These are phyloP conservation scores for Blera fallax DNA, from an alignment of 2,888 invertebrate species.

Conservation along the genomic window DNA sequence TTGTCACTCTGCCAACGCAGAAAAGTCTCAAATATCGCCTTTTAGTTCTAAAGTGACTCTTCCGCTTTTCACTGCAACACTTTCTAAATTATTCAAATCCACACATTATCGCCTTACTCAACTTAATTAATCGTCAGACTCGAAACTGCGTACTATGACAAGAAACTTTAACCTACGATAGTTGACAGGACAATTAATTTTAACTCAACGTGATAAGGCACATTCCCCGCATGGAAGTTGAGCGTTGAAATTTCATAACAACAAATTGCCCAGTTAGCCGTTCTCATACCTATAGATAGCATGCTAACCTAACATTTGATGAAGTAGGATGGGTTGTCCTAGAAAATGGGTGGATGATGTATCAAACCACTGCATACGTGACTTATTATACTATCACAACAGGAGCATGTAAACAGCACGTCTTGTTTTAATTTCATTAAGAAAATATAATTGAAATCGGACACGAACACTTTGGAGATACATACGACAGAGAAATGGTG, in stretches of 20 bases:
- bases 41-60: background rate
- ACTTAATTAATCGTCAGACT: background rate
- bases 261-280: slow-evolving; percentile 4
- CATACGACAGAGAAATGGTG: too few relatives aligned
- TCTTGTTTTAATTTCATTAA: background rate
- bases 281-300: slow-evolving; percentile 1
- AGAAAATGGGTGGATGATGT: background rate
- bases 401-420: background rate
- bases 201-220: slow-evolving; percentile 3
- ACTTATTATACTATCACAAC: background rate
- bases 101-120: background rate
- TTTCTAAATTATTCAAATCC: background rate
- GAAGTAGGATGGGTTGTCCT: slow-evolving; percentile 2
- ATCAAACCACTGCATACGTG: slow-evolving; percentile 16
- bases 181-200: slow-evolving; percentile 32
- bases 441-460: background rate
- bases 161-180: background rate
- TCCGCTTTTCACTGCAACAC: background rate
- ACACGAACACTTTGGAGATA: background rate
- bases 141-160: background rate
- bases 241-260: slow-evolving; percentile 8
- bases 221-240: background rate
- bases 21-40: too few relatives aligned
- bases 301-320: slow-evolving; percentile 3
- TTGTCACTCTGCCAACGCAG: background rate